Conservation (phyloP, 2,113 vertebrate genomes). For the Fregetta grallaria region DNA sequence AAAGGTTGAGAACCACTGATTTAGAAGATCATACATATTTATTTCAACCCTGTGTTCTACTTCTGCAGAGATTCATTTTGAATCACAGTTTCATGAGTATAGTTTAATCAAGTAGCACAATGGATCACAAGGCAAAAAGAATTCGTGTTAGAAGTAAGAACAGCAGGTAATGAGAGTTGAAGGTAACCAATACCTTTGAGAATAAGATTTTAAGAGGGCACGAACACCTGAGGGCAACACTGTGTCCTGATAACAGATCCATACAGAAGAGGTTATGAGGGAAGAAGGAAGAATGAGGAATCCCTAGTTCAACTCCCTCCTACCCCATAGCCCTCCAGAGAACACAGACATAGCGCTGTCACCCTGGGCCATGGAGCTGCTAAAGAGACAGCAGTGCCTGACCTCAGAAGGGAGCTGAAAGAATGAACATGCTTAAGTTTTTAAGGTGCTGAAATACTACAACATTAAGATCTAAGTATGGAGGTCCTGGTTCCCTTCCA, state of each 20-base stretch:
- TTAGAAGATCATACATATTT: constrained; percentile 61
- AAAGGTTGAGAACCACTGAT: constrained; percentile 62
- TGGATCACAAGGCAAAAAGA: neutral
- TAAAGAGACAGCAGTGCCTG: neutral
- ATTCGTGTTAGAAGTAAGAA: neutral
- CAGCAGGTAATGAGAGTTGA: neutral
- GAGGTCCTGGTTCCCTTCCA: neutral
- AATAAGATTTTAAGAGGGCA: neutral
- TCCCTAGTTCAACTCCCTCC: neutral
- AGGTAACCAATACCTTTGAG: neutral
- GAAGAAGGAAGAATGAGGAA: neutral
- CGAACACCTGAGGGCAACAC: neutral
- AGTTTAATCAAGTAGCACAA: neutral
- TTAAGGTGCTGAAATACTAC: neutral
- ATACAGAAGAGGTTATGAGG: neutral
- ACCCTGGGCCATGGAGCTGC: neutral
- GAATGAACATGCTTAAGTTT: neutral
- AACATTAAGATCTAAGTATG: neutral
- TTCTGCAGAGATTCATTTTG: neutral
- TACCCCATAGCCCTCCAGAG: neutral
- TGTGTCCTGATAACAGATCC: neutral
- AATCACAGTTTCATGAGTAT: neutral
- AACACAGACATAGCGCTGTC: neutral
- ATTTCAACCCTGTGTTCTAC: neutral
- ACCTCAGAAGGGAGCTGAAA: neutral